Evolutionary conservation across 2,113 vertebrate species (phyloP), one percentile per base, ranked within the genome.

Genomic region (Chloebia gouldiae): DNA sequence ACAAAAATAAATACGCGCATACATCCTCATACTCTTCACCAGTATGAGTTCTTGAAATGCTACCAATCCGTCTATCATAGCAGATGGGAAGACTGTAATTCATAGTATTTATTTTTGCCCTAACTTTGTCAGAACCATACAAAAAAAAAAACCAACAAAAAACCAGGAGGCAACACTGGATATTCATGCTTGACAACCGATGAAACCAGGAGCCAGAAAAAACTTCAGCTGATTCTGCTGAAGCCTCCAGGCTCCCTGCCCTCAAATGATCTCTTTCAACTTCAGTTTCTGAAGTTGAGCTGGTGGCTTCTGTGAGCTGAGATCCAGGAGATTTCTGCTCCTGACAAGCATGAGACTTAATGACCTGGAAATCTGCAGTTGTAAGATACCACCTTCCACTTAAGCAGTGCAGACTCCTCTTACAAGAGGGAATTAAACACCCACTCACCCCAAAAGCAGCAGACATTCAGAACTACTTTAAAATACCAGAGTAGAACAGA

Each of bases 81-180:
- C 92, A 94, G 94, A 94, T 93, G 88, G 86, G 82, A 93, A 95
- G 76, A 86, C 76, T 88, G 75, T 53, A 95, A 86, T 81, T 86
- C 68, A 53, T 57, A 85, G 79, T 63, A 88, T 92, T 94, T 93
- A 86, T 92, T 96, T 95, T 95, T 86, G 71, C 90, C 78, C 21
- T 92, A 80, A 86, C 66, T 94, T 95, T 94, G 68, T 95, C 82
- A 94, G 64, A 90, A 71, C 51, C 88, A 51, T 53, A 59, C 23
- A 73, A 28, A 90, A 80, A 70, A 47, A 94, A 81, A 78, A 53
- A 86, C n/a, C 5, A 33, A 15, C 28, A 54, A 64, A 33, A 72
- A 69, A 64, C 20, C 61, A 86, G 31, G 81, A 91, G 81, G 63
- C 76, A 94, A 65, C 61, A 69, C 53, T 93, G 40, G 81, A 88